phyloP scores from a whole-genome alignment of 2,797 vertebrate genomes.

The Tenualosa thibaudeaui region DNA sequence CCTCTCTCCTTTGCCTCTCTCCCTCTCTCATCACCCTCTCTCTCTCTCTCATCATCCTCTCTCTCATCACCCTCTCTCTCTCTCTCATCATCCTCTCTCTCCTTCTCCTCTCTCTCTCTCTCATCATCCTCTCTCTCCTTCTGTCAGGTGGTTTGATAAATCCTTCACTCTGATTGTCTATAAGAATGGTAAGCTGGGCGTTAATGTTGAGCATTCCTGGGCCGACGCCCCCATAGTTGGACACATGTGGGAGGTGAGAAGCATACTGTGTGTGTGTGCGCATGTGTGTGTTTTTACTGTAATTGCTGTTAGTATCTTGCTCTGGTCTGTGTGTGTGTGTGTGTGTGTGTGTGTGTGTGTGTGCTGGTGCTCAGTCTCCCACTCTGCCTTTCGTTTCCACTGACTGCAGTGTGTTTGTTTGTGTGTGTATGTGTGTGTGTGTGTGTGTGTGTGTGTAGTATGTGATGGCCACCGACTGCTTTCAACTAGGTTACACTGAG shows the following conservation, averaged over 20 bases:
- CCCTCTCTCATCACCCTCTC: neutral
- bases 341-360: neutral
- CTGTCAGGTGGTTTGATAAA: slow-evolving; percentile 92
- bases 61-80: neutral
- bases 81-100: neutral
- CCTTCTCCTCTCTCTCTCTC: neutral
- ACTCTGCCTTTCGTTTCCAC: neutral
- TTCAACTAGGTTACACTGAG: slow-evolving; percentile 87
- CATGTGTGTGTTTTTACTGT: neutral
- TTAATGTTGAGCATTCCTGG: slow-evolving; percentile 92
- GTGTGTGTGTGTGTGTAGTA: slow-evolving; percentile 70
- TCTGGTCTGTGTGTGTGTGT: neutral
- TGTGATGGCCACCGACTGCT: slow-evolving; percentile 80
- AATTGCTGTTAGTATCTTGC: no score
- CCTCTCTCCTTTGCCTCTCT: neutral
- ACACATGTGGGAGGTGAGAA: slow-evolving; percentile 93
- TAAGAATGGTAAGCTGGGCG: slow-evolving; percentile 86
- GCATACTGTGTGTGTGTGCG: neutral
- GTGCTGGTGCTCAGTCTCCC: neutral
- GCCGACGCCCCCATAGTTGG: slow-evolving; percentile 89
- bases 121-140: neutral
- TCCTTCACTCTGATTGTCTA: slow-evolving; percentile 89
- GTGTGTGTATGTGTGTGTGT: neutral
- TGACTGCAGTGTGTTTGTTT: neutral
- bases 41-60: neutral